phyloP scores from a whole-genome alignment of 1,140 invertebrate species.

The Cotesia chilonis region DNA sequence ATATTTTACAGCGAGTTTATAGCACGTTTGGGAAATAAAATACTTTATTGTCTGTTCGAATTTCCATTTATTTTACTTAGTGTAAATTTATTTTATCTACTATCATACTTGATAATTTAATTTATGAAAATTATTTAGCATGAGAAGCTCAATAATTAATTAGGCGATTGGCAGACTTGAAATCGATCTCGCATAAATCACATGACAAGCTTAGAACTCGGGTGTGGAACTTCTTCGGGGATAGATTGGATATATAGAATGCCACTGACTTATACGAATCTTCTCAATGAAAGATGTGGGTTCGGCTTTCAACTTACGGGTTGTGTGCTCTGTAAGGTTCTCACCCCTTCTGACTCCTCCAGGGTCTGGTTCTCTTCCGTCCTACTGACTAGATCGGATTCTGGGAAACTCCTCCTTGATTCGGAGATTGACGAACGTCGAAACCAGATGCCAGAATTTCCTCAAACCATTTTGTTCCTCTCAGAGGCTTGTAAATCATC shows the following conservation, averaged over 20 bases:
- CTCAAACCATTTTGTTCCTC: not conserved
- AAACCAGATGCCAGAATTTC: conserved; percentile 21
- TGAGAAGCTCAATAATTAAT: conserved; percentile 42
- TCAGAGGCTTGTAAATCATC: not conserved
- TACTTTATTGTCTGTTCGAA: not conserved
- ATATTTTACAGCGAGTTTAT: conserved; percentile 5
- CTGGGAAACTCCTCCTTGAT: not conserved
- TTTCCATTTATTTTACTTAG: conserved; percentile 3
- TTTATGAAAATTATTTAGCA: too few relatives aligned
- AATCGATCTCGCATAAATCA: conserved; percentile 64
- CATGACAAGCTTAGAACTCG: conserved; percentile 45
- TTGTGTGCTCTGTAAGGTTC: not conserved
- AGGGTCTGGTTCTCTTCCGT: not conserved
- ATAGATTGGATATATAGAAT: conserved; percentile 35
- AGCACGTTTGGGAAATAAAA: not conserved
- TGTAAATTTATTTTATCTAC: not conserved
- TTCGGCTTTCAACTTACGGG: not conserved
- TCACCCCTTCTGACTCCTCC: not conserved
- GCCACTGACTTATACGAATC: conserved; percentile 47
- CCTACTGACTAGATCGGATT: not conserved
- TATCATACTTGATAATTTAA: not conserved
- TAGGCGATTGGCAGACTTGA: conserved; percentile 56
- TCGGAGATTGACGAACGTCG: conserved; percentile 25
- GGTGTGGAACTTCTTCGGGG: conserved; percentile 11
- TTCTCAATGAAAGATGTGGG: conserved; percentile 11